A percentile compares a stretch with the other conserved stretches of the same genome.
phyloP scores from a whole-genome alignment of 2,797 vertebrate species.

The Xyrichtys novacula region DNA sequence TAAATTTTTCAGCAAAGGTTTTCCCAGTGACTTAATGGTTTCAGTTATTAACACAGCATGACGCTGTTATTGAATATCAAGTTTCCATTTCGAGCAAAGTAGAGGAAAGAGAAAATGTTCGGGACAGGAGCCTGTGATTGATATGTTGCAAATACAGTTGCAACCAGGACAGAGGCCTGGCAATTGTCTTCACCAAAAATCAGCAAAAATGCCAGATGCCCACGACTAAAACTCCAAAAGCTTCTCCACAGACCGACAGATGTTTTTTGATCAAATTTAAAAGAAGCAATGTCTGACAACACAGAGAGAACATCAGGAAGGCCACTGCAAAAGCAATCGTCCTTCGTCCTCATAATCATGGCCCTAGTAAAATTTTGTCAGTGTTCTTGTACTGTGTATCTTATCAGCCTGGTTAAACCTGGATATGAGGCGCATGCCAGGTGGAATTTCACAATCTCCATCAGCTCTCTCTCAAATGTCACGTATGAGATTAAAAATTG shows the following conservation, averaged over 20 bases:
- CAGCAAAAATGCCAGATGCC: not conserved
- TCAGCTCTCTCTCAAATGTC: slow-evolving; percentile 30
- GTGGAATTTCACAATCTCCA: slow-evolving; percentile 52
- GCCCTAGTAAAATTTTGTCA: slow-evolving; percentile 1
- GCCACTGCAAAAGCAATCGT: not conserved
- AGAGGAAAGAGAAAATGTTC: not conserved
- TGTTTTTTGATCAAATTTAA: not conserved
- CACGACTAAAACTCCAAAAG: not conserved
- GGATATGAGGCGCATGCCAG: slow-evolving; percentile 25
- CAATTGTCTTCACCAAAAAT: not conserved
- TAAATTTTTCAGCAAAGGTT: too few species aligned
- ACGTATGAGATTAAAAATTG: slow-evolving; percentile 75
- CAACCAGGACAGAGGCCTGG: not conserved
- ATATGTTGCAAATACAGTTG: too few species aligned
- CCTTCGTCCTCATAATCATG: not conserved
- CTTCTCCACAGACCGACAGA: not conserved
- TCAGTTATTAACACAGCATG: not conserved
- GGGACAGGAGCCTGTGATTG: not conserved
- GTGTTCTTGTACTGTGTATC: not conserved
- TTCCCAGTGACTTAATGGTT: too few species aligned
- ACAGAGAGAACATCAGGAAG: not conserved
- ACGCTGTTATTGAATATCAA: not conserved
- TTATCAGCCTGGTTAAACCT: slow-evolving; percentile 12
- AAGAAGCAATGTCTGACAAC: too few species aligned
- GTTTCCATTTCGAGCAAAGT: not conserved